Conservation (phyloP, 2,888 invertebrate genomes). For the Drosophila buzzatii region DNA sequence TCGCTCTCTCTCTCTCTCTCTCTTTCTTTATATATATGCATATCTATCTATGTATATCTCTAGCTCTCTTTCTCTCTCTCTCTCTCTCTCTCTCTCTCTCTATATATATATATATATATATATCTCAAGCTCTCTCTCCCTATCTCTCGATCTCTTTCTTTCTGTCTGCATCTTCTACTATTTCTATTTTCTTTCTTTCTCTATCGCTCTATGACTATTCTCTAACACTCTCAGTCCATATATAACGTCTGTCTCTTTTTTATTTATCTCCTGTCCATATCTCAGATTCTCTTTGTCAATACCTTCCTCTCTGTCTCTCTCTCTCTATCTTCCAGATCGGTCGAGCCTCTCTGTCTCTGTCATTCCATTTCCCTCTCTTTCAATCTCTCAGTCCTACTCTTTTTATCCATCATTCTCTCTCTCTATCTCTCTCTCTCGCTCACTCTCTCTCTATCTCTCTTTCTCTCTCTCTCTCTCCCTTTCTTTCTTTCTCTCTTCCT, state of each 20-base stretch:
- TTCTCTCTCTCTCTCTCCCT: neutral
- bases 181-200: no score
- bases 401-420: no score
- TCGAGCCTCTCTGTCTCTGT: no score
- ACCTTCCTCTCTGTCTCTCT: neutral
- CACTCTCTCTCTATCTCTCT: neutral
- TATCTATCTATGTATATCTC: no score
- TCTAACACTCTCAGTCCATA: no score
- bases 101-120: no score
- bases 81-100: neutral
- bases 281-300: no score
- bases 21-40: no score
- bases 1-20: neutral
- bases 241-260: no score
- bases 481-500: neutral
- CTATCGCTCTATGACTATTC: no score
- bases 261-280: no score
- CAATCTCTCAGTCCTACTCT: neutral
- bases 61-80: neutral
- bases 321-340: neutral
- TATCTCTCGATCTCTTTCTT: neutral
- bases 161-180: neutral
- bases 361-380: no score
- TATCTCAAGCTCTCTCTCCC: neutral
- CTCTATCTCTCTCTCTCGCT: neutral